Evolutionary conservation across 2,888 invertebrate genomes (phyloP).

Genomic region (Loripinus fragilis): DNA sequence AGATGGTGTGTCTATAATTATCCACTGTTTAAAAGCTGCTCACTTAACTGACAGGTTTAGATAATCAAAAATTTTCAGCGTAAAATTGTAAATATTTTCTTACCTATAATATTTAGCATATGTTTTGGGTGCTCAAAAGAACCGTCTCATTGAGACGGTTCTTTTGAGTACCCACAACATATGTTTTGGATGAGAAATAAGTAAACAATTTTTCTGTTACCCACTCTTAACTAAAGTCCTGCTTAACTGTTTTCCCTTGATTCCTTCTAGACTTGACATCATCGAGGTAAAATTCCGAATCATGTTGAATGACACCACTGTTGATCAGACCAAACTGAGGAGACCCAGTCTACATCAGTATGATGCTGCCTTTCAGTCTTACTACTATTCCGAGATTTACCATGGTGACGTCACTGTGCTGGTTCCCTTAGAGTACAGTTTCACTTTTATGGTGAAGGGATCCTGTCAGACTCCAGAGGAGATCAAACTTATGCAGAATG

Average conservation of each 20-base stretch:
- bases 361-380: constrained; percentile 28
- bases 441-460: constrained; percentile 53
- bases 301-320: constrained; percentile 22
- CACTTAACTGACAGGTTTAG: too few species aligned
- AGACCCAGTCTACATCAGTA: constrained; percentile 32
- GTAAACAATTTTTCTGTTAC: too few species aligned
- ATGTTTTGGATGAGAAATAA: too few species aligned
- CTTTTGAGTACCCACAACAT: too few species aligned
- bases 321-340: constrained; percentile 22
- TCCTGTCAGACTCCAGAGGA: constrained; percentile 40
- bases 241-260: not conserved
- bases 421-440: constrained; percentile 32
- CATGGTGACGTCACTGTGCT: constrained; percentile 32
- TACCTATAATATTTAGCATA: too few species aligned
- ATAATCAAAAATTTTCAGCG: too few species aligned
- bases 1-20: too few species aligned
- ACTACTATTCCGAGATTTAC: constrained; percentile 44
- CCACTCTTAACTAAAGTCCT: too few species aligned
- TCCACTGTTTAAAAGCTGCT: too few species aligned
- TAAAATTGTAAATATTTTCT: too few species aligned
- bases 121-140: too few species aligned
- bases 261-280: constrained; percentile 39
- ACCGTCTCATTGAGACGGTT: too few species aligned
- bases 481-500: constrained; percentile 31
- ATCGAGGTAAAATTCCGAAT: constrained; percentile 40